phyloP scores from a whole-genome alignment of 2,888 invertebrate species.

The Melanostoma scalare region DNA sequence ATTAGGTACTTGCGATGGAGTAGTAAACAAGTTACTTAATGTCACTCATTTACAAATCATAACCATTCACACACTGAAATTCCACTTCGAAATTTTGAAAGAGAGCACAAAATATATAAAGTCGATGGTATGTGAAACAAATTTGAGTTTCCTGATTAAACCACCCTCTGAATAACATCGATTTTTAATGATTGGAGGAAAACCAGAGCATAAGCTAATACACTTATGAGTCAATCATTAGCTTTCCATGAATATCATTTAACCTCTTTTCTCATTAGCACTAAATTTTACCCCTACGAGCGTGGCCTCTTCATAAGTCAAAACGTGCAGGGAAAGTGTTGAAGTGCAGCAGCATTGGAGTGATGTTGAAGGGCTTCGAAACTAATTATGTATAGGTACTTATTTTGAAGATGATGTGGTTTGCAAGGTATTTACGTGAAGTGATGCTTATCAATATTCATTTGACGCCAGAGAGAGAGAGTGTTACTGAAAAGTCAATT shows the following conservation, averaged over 20 bases:
- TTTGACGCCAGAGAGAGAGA: no score
- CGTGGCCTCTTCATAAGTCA: neutral
- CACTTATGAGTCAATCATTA: constrained; percentile 32
- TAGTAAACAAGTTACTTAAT: no score
- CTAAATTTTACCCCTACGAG: constrained; percentile 11
- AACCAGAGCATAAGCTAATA: constrained; percentile 1
- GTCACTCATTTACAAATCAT: no score
- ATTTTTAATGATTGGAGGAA: neutral
- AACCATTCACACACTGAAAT: no score
- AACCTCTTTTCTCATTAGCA: constrained; percentile 33
- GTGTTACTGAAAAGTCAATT: no score
- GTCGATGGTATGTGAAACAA: neutral
- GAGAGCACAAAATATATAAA: neutral
- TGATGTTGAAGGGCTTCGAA: neutral
- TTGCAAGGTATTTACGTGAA: no score
- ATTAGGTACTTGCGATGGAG: no score
- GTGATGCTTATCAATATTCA: no score
- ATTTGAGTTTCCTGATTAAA: neutral
- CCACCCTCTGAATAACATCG: neutral
- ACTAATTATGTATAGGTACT: no score
- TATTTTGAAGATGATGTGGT: no score
- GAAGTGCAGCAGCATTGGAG: neutral
- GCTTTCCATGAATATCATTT: constrained; percentile 10
- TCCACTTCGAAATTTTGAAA: no score
- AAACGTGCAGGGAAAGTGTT: neutral